Evolutionary conservation across 2,888 invertebrate genomes (phyloP).

Genomic region (Rhagonycha lutea): DNA sequence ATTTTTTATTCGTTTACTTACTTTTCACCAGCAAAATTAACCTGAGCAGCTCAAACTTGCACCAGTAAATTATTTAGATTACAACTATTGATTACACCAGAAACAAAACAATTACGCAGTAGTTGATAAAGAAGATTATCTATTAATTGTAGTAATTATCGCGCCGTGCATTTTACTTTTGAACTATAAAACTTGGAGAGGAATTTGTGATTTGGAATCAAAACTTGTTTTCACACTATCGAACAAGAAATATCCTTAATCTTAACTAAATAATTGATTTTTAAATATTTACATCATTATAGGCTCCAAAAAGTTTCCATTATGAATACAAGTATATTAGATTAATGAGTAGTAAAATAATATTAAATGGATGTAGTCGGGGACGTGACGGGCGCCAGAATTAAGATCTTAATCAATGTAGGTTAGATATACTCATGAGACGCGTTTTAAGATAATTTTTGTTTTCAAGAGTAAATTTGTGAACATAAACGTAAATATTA

Average conservation of each 20-base stretch:
- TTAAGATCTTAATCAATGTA: background rate
- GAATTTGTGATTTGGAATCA: background rate
- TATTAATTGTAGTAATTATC: background rate
- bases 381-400: background rate
- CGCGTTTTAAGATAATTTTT: background rate
- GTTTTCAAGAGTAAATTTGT: no score
- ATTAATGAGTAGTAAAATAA: background rate
- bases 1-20: background rate
- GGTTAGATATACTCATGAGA: background rate
- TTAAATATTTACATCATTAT: background rate
- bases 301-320: background rate
- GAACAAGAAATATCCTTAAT: background rate
- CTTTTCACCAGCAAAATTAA: background rate
- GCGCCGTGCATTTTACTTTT: background rate
- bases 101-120: background rate
- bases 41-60: background rate
- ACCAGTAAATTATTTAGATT: background rate
- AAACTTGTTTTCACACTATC: background rate
- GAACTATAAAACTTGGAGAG: background rate
- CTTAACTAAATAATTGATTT: background rate
- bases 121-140: background rate
- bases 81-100: background rate
- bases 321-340: background rate
- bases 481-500: no score
- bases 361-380: background rate